phyloP scores from a whole-genome alignment of 2,797 vertebrate species.

The Parambassis ranga region DNA sequence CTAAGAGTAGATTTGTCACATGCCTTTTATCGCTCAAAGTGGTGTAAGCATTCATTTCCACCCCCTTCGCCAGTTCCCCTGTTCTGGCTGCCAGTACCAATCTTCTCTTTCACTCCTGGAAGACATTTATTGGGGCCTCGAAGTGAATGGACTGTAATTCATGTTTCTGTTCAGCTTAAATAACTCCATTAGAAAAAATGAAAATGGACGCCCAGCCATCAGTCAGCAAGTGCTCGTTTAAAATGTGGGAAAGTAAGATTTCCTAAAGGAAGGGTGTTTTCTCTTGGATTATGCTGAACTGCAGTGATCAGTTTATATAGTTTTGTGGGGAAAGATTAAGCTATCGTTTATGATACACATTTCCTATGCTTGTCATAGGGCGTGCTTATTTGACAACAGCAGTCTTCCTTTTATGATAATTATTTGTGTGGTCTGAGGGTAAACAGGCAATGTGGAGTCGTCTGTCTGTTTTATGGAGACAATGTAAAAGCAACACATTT shows the following conservation, averaged over 20 bases:
- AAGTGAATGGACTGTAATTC: conserved; percentile 54
- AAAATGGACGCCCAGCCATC: conserved; percentile 9
- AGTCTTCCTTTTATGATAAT: conserved; percentile 25
- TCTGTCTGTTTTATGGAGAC: too few relatives aligned
- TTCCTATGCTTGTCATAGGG: conserved; percentile 39
- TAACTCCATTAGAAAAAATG: conserved; percentile 48
- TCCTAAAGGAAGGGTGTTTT: conserved; percentile 34
- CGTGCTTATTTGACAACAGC: conserved; percentile 19
- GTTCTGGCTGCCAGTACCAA: conserved; percentile 28
- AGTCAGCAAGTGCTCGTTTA: conserved; percentile 28
- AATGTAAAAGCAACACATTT: too few relatives aligned
- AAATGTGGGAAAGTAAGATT: conserved; percentile 13
- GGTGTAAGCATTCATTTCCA: conserved; percentile 42
- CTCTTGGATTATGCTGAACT: conserved; percentile 20
- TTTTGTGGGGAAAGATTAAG: background rate
- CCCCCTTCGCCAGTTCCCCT: conserved; percentile 37
- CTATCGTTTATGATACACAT: conserved; percentile 32
- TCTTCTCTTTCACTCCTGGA: conserved; percentile 47
- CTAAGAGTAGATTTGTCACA: conserved; percentile 23
- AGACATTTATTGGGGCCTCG: conserved; percentile 35
- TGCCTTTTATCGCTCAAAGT: conserved; percentile 30
- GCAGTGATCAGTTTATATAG: background rate
- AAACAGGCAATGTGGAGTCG: background rate
- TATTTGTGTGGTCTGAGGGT: conserved; percentile 8
- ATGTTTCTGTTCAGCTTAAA: conserved; percentile 58